A percentile compares a stretch with the other conserved stretches of the same genome.
These are phyloP conservation scores for Meriones psammophilus DNA, from an alignment of 2,797 vertebrate species.

Conservation along the genomic window DNA sequence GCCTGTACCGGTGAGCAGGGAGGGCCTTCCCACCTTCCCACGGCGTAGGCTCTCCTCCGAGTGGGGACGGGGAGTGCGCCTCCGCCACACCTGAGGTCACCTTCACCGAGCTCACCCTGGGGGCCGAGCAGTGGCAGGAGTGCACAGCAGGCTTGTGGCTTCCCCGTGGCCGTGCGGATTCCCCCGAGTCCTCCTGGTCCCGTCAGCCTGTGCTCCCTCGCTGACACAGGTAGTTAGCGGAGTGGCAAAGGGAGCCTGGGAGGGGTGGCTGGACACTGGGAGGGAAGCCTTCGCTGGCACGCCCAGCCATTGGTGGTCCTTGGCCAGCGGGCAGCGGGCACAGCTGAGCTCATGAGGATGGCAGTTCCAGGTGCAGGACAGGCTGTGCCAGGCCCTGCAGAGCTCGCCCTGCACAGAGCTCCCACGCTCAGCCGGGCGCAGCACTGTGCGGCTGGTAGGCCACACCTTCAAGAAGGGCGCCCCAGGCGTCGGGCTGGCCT, in stretches of 20 bases:
- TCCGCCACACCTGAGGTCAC: not conserved
- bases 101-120: not conserved
- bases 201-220: not conserved
- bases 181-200: no score
- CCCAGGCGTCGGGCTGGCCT: not conserved
- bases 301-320: not conserved
- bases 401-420: no score
- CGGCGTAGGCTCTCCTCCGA: no score
- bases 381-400: not conserved
- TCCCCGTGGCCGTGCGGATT: not conserved
- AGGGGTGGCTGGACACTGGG: not conserved
- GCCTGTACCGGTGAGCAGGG: conserved; percentile 92
- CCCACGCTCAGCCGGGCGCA: rapidly evolving
- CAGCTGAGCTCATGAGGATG: not conserved
- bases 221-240: no score
- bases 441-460: no score
- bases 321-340: not conserved
- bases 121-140: no score
- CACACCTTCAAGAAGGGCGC: no score
- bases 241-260: not conserved
- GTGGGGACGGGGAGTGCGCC: no score
- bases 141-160: no score
- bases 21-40: no score
- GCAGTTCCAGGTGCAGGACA: not conserved
- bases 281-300: not conserved